phyloP scores from a whole-genome alignment of 1,140 invertebrate genomes.

The Calycopis cecrops region DNA sequence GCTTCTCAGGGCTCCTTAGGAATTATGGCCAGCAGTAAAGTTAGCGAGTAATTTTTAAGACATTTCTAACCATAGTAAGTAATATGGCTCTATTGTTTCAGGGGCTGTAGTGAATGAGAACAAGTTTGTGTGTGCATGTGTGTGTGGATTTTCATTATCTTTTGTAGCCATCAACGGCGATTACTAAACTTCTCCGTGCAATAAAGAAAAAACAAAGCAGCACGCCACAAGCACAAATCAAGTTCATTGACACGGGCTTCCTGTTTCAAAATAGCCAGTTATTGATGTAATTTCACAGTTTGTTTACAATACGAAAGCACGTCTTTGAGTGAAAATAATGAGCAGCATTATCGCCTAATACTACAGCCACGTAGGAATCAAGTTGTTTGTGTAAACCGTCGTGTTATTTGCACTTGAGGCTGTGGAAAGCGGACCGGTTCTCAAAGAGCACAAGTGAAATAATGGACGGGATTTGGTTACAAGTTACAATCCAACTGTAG shows the following conservation, averaged over 20 bases:
- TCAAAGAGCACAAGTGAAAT: background rate
- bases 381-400: constrained; percentile 9
- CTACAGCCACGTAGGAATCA: constrained; percentile 25
- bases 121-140: too few species aligned
- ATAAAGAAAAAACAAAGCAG: too few species aligned
- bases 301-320: constrained; percentile 27
- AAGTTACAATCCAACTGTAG: too few species aligned
- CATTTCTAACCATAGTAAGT: too few species aligned
- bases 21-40: too few species aligned
- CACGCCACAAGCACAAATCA: background rate
- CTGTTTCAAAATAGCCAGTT: constrained; percentile 19
- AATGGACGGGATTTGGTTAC: background rate
- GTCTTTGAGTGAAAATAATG: constrained; percentile 15
- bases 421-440: constrained; percentile 6
- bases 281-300: constrained; percentile 22
- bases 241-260: constrained; percentile 22
- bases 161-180: too few species aligned
- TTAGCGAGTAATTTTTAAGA: too few species aligned
- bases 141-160: too few species aligned
- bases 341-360: constrained; percentile 13
- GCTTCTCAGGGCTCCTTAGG: too few species aligned
- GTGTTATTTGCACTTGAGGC: constrained; percentile 2
- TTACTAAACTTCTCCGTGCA: too few species aligned
- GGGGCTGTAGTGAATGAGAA: too few species aligned
- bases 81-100: too few species aligned